Evolutionary conservation across 1,140 invertebrate species (phyloP).

Genomic region (Steinernema khuongi): DNA sequence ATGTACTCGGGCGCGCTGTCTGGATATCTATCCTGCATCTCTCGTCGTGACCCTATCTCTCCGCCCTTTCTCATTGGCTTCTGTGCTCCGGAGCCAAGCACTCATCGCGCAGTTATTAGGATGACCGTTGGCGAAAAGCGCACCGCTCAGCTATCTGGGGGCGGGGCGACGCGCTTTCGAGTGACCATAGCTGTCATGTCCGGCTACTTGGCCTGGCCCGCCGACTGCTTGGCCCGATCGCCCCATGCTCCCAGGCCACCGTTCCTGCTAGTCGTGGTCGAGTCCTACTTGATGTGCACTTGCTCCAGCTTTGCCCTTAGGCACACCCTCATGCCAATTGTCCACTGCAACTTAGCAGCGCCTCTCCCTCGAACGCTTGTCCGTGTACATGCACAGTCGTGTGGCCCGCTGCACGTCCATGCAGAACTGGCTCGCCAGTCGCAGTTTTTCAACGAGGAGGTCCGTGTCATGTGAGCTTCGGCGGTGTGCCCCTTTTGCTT

Average conservation of each 20-base stretch:
- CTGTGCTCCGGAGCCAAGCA: neutral
- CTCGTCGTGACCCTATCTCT: neutral
- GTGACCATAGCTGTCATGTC: slow-evolving; percentile 16
- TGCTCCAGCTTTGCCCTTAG: too few species aligned
- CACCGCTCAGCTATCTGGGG: neutral
- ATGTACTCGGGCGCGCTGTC: slow-evolving; percentile 1
- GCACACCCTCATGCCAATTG: neutral
- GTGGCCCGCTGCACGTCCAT: too few species aligned
- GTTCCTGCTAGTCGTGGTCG: neutral
- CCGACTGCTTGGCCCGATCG: neutral
- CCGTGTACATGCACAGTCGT: too few species aligned
- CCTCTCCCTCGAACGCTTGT: too few species aligned
- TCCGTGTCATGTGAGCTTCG: neutral
- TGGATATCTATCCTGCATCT: slow-evolving; percentile 7
- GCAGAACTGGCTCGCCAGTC: neutral
- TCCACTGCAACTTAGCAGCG: too few species aligned
- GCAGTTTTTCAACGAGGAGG: neutral
- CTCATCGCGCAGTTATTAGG: slow-evolving; percentile 1
- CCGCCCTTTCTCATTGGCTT: neutral
- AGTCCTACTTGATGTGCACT: slow-evolving; percentile 6
- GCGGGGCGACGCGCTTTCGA: neutral
- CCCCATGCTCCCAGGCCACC: slow-evolving; percentile 8
- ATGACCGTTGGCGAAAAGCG: slow-evolving; percentile 13
- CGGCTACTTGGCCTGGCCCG: slow-evolving; percentile 8
- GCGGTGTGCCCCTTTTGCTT: neutral